Conservation (phyloP, 2,888 invertebrate species). For the Saturnia pavonia region DNA sequence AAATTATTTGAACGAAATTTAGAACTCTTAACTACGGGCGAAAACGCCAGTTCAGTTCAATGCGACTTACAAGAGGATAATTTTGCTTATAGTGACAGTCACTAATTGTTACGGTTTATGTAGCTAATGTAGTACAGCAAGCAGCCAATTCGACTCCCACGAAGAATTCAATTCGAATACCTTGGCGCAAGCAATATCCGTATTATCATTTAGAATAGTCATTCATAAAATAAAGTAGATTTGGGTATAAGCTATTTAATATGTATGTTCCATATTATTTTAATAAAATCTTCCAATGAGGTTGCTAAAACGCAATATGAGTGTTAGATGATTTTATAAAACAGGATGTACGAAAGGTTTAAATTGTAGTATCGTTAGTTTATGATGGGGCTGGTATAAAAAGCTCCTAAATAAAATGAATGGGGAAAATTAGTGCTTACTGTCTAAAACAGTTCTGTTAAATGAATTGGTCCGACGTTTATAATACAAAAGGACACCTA, state of each 20-base stretch:
- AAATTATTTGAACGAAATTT: not conserved
- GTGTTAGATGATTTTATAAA: too few relatives aligned
- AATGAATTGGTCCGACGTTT: too few relatives aligned
- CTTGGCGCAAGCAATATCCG: not conserved
- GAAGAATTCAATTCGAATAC: not conserved
- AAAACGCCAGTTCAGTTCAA: not conserved
- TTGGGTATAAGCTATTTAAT: not conserved
- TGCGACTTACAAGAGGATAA: not conserved
- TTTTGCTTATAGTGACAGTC: not conserved
- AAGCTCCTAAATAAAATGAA: too few relatives aligned
- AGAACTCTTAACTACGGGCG: not conserved
- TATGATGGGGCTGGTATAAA: too few relatives aligned
- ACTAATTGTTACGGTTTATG: constrained; percentile 1
- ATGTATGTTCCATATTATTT: not conserved
- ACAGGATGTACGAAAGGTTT: too few relatives aligned
- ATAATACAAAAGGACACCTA: too few relatives aligned
- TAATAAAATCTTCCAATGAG: too few relatives aligned
- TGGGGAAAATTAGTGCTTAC: too few relatives aligned
- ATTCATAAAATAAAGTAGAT: not conserved
- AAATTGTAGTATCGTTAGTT: not conserved
- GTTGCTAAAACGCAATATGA: too few relatives aligned
- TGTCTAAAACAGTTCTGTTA: too few relatives aligned
- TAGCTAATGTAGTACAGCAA: not conserved
- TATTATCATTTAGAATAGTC: not conserved
- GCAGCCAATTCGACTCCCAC: constrained; percentile 1